phyloP scores from a whole-genome alignment of 2,113 vertebrate species.

The Hucho hucho region DNA sequence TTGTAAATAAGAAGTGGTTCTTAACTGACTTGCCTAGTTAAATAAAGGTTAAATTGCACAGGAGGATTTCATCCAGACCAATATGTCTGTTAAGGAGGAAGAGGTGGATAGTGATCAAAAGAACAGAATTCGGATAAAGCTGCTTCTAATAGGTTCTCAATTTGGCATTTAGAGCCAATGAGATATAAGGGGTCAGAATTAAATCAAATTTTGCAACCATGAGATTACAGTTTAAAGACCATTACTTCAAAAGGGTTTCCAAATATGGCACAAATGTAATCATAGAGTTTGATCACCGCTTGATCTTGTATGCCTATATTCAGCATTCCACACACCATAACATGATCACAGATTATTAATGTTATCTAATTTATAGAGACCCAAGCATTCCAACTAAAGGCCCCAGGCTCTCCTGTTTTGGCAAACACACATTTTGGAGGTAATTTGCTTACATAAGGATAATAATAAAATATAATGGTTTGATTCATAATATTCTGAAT shows the following conservation, averaged over 20 bases:
- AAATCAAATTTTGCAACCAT: conserved; percentile 35
- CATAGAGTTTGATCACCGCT: neutral
- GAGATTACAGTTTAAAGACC: conserved; percentile 18
- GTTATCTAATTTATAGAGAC: too few relatives aligned
- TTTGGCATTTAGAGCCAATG: neutral
- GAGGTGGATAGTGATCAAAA: conserved; percentile 17
- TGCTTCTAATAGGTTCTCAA: neutral
- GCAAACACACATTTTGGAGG: too few relatives aligned
- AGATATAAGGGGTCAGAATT: conserved; percentile 26
- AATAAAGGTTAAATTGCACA: conserved; percentile 12
- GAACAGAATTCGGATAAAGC: neutral
- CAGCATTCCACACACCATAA: too few relatives aligned
- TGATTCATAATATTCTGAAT: too few relatives aligned
- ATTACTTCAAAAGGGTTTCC: neutral
- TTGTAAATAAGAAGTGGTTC: too few relatives aligned
- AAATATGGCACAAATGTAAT: neutral
- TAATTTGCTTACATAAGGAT: too few relatives aligned
- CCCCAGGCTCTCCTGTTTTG: too few relatives aligned
- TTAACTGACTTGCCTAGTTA: too few relatives aligned
- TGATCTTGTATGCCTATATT: neutral
- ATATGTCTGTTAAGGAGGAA: neutral
- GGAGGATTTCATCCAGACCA: conserved; percentile 6
- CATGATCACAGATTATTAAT: too few relatives aligned
- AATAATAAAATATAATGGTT: too few relatives aligned
- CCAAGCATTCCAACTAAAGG: too few relatives aligned